These are phyloP conservation scores for Salvelinus fontinalis DNA, from an alignment of 2,113 vertebrate species.

Conservation along the genomic window DNA sequence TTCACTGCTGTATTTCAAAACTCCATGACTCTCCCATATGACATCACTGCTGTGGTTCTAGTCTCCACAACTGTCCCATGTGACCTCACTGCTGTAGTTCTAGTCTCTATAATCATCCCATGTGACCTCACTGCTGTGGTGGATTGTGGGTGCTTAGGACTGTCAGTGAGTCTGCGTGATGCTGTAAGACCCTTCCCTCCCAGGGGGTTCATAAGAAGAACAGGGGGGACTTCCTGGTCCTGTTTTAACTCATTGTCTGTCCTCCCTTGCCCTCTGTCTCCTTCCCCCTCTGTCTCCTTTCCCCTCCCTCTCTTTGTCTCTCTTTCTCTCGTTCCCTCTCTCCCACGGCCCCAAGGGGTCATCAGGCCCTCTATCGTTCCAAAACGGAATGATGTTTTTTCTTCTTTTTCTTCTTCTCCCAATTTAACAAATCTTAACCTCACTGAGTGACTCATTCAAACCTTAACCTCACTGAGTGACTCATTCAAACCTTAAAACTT, in stretches of 20 bases:
- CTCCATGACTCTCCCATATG: constrained; percentile 3
- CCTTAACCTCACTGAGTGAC: too few species aligned
- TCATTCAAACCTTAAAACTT: too few species aligned
- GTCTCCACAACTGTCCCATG: constrained; percentile 8
- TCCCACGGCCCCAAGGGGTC: constrained; percentile 60
- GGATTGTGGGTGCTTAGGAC: constrained; percentile 24
- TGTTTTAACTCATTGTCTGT: constrained; percentile 47
- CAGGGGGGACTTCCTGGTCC: not conserved
- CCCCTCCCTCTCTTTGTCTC: constrained; percentile 18
- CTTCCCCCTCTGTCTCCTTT: not conserved
- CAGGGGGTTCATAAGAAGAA: constrained; percentile 9
- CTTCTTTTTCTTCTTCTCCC: constrained; percentile 36
- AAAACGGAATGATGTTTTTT: constrained; percentile 39
- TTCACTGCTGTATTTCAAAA: constrained; percentile 10
- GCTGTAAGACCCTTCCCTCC: constrained; percentile 12
- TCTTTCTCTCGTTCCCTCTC: constrained; percentile 38
- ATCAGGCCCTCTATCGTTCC: constrained; percentile 35
- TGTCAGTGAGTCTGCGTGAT: constrained; percentile 37
- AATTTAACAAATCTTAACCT: constrained; percentile 31
- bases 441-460: too few species aligned
- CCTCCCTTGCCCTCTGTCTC: constrained; percentile 26
- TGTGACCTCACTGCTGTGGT: constrained; percentile 24
- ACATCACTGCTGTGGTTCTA: constrained; percentile 11
- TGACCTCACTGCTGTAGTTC: constrained; percentile 15
- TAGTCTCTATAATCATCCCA: constrained; percentile 5